phyloP scores from a whole-genome alignment of 2,797 vertebrate genomes.

The Chaenodraco wilsoni region DNA sequence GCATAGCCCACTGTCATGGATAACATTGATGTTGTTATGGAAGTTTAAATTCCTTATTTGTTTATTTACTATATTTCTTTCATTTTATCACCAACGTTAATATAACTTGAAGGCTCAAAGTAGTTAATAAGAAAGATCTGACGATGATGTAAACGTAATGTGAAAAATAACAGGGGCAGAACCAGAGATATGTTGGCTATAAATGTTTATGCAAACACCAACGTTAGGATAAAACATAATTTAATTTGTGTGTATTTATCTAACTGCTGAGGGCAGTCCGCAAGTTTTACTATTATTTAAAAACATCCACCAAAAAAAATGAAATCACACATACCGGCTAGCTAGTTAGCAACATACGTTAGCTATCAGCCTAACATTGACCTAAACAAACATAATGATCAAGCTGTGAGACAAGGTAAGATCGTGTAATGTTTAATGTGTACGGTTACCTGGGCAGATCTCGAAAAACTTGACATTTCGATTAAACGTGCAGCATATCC shows the following conservation, averaged over 20 bases:
- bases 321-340: neutral
- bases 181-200: neutral
- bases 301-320: neutral
- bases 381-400: neutral
- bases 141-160: too few relatives aligned
- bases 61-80: too few relatives aligned
- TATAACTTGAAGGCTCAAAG: too few relatives aligned
- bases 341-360: slow-evolving; percentile 13
- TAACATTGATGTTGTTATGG: too few relatives aligned
- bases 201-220: neutral
- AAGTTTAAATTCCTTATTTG: too few relatives aligned
- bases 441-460: slow-evolving; percentile 83
- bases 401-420: rapidly evolving
- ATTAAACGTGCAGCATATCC: slow-evolving; percentile 35
- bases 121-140: too few relatives aligned
- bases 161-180: neutral
- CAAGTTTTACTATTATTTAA: neutral
- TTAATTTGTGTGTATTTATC: neutral
- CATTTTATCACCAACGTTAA: too few relatives aligned
- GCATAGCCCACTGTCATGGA: too few relatives aligned
- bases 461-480: slow-evolving; percentile 85
- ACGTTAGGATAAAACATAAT: neutral
- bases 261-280: neutral
- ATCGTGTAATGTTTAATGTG: rapidly evolving
- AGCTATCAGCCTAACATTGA: neutral